phyloP scores from a whole-genome alignment of 2,797 vertebrate genomes.

The Centroberyx gerrardi region DNA sequence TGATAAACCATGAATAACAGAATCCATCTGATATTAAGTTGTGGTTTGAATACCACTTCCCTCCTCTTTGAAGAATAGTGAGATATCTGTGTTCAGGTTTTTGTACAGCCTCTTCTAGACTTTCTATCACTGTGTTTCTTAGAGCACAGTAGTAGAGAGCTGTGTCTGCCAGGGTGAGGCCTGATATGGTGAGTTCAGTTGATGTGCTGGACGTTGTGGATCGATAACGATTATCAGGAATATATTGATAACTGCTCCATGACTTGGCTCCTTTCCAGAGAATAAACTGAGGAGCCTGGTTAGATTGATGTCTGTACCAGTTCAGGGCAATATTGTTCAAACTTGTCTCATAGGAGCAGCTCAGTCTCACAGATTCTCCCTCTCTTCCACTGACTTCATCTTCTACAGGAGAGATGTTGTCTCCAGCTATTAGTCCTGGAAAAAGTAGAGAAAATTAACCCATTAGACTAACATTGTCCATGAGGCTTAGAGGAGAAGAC shows the following conservation, averaged over 20 bases:
- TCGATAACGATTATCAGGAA: not conserved
- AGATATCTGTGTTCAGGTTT: conserved; percentile 50
- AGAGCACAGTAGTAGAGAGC: conserved; percentile 64
- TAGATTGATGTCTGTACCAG: conserved; percentile 44
- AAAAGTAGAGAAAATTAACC: not conserved
- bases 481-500: not conserved
- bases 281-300: conserved; percentile 39
- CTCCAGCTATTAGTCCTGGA: conserved; percentile 2
- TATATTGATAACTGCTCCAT: rapidly evolving
- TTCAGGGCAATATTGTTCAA: rapidly evolving
- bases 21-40: too few relatives aligned
- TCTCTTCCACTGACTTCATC: conserved; percentile 11
- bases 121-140: conserved; percentile 39
- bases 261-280: conserved; percentile 19
- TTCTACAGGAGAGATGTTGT: not conserved
- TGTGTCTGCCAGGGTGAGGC: conserved; percentile 50
- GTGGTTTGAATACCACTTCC: too few relatives aligned
- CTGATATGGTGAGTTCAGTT: conserved; percentile 9
- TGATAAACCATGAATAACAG: not conserved
- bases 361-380: conserved; percentile 46
- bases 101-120: conserved; percentile 50
- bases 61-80: conserved; percentile 17
- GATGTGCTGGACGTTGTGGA: rapidly evolving
- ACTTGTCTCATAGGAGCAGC: conserved; percentile 16
- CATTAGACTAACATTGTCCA: not conserved